Evolutionary conservation across 2,797 vertebrate species (phyloP), one percentile per base, ranked within the genome.

Genomic region (Sebastes kiyomatsui): DNA sequence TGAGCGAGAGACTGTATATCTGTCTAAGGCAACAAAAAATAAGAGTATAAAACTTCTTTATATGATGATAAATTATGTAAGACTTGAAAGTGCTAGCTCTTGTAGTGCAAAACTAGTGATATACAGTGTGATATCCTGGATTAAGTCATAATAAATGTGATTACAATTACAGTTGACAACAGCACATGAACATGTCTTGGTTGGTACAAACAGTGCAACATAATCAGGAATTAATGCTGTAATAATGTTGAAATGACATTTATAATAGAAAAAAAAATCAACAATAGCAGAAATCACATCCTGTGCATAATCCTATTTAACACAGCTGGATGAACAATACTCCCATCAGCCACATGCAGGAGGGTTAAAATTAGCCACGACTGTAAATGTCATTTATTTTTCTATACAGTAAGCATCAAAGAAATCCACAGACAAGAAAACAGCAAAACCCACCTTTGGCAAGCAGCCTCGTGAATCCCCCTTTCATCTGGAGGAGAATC

Each of bases 381-480:
- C 42, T 79, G 55, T 27, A 22, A 49, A 73, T 61, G 7, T 35
- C 30, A 2, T 52, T 27, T 52, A 6, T 72, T 72, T 59, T 9
- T 16, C 42, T 22, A 9, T 20, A 9, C 27, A 42, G 7, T 30
- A 9, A 58, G 33, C 59, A 74, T 12, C 1, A 58, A 8, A 55
- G 2, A 72, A 49, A 80, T 64, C 23, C 54, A 67, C 14, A 52
- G n/a, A 28, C n/a, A 60, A 23, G 4, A 77, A 30, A 65, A 72
- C 25, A 16, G 38, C 27, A 87, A 14, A 75, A 75, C 93, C 84
- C 82, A 96, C 96, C 96, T 96, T 75, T 89, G 93, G 75, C 86
- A 83, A 81, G 87, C 86, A 81, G 86, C 86, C 72, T 92, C 88
- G 68, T 74, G 92, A 54, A 86, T 88, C 30, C 86, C 89, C 88